Percentiles rank a stretch among this genome's conserved stretches.
These are phyloP conservation scores for Nemopilema nomurai DNA, from an alignment of 30 jellyfish, hydroid and myxozoan genomes.

Conservation along the genomic window DNA sequence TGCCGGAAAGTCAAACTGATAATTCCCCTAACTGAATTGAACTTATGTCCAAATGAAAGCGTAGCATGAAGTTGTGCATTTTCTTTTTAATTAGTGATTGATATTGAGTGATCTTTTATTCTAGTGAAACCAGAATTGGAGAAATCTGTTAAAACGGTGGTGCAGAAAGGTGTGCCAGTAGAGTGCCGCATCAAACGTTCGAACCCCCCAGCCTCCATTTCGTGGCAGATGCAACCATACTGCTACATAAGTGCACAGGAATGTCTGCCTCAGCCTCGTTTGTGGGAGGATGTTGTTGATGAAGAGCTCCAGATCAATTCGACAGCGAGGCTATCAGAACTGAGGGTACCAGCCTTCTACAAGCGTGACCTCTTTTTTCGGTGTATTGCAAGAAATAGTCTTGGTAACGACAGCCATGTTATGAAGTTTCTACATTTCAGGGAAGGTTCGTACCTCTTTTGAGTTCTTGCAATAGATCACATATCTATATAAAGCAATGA, in stretches of 20 bases:
- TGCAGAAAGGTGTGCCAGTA: constrained; percentile 21
- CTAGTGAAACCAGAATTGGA: constrained; percentile 39
- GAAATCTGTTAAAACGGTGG: constrained; percentile 6
- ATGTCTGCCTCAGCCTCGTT: constrained; percentile 31
- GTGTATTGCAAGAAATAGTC: constrained; percentile 50
- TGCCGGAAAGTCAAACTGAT: too few relatives aligned
- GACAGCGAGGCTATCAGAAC: constrained; percentile 1
- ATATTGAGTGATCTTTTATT: not conserved
- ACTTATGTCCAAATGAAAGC: too few relatives aligned
- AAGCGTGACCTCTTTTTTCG: constrained; percentile 41
- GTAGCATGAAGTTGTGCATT: too few relatives aligned
- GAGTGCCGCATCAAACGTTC: constrained; percentile 32
- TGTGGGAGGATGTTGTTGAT: constrained; percentile 25
- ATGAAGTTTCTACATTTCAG: constrained; percentile 26
- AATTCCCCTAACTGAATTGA: too few relatives aligned
- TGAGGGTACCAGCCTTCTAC: constrained; percentile 5
- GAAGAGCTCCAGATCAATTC: not conserved
- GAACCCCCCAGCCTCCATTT: constrained; percentile 43
- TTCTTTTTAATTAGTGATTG: not conserved
- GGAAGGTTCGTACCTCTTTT: constrained; percentile 14
- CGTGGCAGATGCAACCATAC: constrained; percentile 65
- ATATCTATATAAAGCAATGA: too few relatives aligned
- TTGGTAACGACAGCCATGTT: constrained; percentile 29
- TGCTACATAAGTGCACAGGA: constrained; percentile 6
- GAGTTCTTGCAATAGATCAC: too few relatives aligned